Base-by-base conservation (phyloP, 2,888 invertebrate species). In the Heliconius charithonia region DNA sequence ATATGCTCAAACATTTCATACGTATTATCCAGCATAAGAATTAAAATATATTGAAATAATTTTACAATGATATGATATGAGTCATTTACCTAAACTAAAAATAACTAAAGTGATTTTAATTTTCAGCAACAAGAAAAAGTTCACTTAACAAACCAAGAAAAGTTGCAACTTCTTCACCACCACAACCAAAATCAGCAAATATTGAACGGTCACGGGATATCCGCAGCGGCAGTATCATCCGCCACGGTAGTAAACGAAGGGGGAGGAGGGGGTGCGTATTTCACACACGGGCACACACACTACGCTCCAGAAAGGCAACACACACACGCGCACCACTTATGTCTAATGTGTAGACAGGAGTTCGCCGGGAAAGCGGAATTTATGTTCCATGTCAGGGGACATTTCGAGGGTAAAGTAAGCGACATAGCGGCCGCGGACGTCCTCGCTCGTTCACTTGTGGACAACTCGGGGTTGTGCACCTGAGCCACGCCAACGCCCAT, bases 381-480 rank as follows among this genome's bases (percentile, higher is more conserved):
- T 86, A 96, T 96, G 96, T 96, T 96, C 89, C 96, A 97, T 86
- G 96, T 97, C 25, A 91, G 96, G 83, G 96, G 96, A 29, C 96
- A 97, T 85, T 96, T 96, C 83, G 96, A 96, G 85, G 95, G 95
- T 78, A 87, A 95, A 94, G 95, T 95, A 84, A 93, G 91, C 75
- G 95, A 95, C 82, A 93, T 95, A 73, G 93, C 95, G 3, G 95
- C 95, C 1, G 95, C 95, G 3, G 95, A 95, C 77, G 95, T 94
- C 80, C 86, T 95, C 67, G 95, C 95, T 62, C 89, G 95, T 80
- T 95, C 95, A 16, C 86, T 95, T 76, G 95, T 95, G 80, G 95
- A 95, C 83, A 95, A 95, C 83, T 95, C 95, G 2, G 95, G 95
- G 1, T 88, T 95, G 87, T 95, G 95, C 85, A 95, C 95, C 90